phyloP scores from a whole-genome alignment of 2,113 vertebrate species.

The Fulica atra region DNA sequence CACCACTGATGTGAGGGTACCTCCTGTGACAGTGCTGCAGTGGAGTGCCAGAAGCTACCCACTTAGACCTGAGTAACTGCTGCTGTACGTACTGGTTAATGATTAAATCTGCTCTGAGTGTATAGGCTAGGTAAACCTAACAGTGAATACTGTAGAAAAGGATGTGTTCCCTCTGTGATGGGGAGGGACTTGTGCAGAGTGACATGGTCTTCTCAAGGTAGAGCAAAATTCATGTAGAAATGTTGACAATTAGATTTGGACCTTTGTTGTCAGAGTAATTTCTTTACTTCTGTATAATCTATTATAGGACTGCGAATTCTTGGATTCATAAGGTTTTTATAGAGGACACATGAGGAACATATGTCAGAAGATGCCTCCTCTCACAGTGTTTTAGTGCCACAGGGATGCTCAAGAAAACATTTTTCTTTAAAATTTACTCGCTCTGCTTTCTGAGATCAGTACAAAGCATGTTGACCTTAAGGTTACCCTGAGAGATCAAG shows the following conservation, averaged over 20 bases:
- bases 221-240: background rate
- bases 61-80: background rate
- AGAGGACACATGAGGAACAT: rapidly evolving
- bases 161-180: background rate
- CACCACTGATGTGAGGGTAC: rapidly evolving
- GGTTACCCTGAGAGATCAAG: background rate
- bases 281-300: background rate
- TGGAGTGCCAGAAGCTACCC: background rate
- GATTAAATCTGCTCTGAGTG: background rate
- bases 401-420: background rate
- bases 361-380: background rate
- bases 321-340: background rate
- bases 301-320: background rate
- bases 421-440: background rate
- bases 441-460: background rate
- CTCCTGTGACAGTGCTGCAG: background rate
- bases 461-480: background rate
- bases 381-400: background rate
- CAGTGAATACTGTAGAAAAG: background rate
- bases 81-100: background rate
- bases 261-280: background rate
- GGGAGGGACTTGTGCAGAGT: background rate
- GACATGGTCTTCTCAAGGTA: background rate
- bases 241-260: background rate
- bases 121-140: background rate